A percentile compares a stretch with the other conserved stretches of the same genome.
phyloP scores from a whole-genome alignment of 2,888 invertebrate genomes.

The Harmothoe impar region DNA sequence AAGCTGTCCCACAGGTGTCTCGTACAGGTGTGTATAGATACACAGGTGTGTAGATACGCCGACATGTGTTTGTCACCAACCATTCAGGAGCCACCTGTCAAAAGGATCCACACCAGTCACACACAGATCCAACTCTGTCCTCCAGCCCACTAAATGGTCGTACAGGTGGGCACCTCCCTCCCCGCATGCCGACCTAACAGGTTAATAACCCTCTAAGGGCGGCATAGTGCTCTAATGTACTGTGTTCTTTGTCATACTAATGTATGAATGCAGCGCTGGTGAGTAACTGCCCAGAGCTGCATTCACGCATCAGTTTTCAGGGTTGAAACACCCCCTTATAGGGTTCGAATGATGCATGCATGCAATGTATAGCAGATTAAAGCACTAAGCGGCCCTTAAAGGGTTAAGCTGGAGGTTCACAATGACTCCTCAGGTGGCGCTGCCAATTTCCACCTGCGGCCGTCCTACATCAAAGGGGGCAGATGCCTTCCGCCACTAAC shows the following conservation, averaged over 20 bases:
- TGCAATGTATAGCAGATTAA: no score
- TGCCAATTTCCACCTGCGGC: background rate
- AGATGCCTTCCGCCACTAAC: background rate
- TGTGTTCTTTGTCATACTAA: no score
- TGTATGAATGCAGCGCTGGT: no score
- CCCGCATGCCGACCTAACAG: background rate
- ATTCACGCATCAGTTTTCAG: no score
- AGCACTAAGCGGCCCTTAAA: no score
- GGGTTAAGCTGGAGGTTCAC: background rate
- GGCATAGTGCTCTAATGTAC: no score
- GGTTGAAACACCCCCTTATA: no score
- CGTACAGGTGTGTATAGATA: no score
- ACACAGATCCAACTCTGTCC: conserved; percentile 23
- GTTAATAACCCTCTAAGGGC: no score
- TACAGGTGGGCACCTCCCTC: background rate
- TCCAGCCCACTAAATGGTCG: background rate
- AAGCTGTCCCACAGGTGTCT: no score
- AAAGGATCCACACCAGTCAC: background rate
- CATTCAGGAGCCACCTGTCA: background rate
- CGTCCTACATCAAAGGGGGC: background rate
- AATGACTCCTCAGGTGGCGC: background rate
- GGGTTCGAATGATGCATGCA: no score
- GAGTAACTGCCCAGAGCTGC: no score
- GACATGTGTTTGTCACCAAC: background rate
- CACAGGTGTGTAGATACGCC: background rate